These are phyloP conservation scores for Caenorhabditis afra DNA, from an alignment of 2,888 invertebrate genomes.

Conservation along the genomic window DNA sequence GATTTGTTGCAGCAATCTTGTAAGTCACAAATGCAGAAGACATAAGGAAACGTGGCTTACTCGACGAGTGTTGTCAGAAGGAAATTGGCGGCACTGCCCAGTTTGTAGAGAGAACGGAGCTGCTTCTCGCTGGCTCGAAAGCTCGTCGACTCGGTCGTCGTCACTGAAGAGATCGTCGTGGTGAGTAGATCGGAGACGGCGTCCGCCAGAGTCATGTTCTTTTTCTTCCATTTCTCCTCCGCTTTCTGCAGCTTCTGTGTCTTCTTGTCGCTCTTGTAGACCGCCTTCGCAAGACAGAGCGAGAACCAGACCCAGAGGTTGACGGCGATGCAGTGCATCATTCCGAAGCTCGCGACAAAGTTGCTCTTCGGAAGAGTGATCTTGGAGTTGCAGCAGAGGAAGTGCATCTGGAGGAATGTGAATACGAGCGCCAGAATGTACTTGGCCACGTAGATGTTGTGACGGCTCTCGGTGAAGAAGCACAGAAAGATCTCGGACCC, in stretches of 20 bases:
- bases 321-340: conserved; percentile 59
- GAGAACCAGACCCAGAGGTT: conserved; percentile 60
- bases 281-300: conserved; percentile 41
- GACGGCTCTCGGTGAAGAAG: conserved; percentile 50
- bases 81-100: conserved; percentile 77
- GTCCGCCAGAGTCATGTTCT: conserved; percentile 44
- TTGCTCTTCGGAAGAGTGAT: conserved; percentile 48
- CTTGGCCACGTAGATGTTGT: conserved; percentile 51
- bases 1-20: not conserved
- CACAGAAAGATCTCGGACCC: conserved; percentile 54
- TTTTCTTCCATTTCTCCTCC: conserved; percentile 49
- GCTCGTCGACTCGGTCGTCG: not conserved
- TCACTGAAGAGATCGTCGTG: conserved; percentile 17
- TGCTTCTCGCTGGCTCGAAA: conserved; percentile 51
- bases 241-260: conserved; percentile 36
- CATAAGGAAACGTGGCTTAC: conserved; percentile 42
- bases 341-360: conserved; percentile 52
- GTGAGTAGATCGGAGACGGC: conserved; percentile 15
- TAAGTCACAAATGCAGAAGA: not conserved
- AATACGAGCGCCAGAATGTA: conserved; percentile 51
- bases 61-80: conserved; percentile 77
- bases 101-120: conserved; percentile 62
- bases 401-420: conserved; percentile 56
- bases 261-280: conserved; percentile 48
- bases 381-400: conserved; percentile 56